These are phyloP conservation scores for Brachionus rubens DNA, from an alignment of 1,140 invertebrate genomes.

Conservation along the genomic window DNA sequence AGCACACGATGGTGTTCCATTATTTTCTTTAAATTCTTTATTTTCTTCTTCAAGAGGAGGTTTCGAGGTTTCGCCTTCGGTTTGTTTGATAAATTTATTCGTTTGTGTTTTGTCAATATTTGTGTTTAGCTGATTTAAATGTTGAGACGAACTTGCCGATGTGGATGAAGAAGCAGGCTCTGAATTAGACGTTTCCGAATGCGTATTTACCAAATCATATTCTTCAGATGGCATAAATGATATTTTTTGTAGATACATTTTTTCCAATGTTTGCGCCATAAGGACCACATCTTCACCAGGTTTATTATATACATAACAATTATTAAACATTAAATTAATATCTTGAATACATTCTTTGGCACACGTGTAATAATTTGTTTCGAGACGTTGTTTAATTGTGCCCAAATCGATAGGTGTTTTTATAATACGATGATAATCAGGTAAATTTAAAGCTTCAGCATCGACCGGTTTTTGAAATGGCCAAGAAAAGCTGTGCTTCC, in stretches of 20 bases:
- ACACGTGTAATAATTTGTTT: conserved; percentile 83
- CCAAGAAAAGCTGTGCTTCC: conserved; percentile 79
- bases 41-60: too few relatives aligned
- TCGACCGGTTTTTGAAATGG: conserved; percentile 99
- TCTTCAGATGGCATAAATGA: conserved; percentile 19
- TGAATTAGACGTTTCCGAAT: neutral
- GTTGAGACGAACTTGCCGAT: neutral
- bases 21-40: too few relatives aligned
- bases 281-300: conserved; percentile 95
- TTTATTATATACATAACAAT: conserved; percentile 98
- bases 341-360: conserved; percentile 88
- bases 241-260: conserved; percentile 37
- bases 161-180: neutral
- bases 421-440: conserved; percentile 98
- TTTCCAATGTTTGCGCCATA: conserved; percentile 89
- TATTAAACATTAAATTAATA: conserved; percentile 94
- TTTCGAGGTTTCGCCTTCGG: too few relatives aligned
- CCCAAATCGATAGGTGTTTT: conserved; percentile 99
- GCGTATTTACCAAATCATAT: neutral
- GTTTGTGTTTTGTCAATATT: neutral
- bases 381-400: conserved; percentile 95
- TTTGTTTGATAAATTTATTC: neutral
- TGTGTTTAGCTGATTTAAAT: conserved; percentile 18
- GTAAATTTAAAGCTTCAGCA: conserved; percentile 83
- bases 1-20: too few relatives aligned